Base-by-base conservation (phyloP, 2,113 vertebrate species). In the Ginglymostoma cirratum region DNA sequence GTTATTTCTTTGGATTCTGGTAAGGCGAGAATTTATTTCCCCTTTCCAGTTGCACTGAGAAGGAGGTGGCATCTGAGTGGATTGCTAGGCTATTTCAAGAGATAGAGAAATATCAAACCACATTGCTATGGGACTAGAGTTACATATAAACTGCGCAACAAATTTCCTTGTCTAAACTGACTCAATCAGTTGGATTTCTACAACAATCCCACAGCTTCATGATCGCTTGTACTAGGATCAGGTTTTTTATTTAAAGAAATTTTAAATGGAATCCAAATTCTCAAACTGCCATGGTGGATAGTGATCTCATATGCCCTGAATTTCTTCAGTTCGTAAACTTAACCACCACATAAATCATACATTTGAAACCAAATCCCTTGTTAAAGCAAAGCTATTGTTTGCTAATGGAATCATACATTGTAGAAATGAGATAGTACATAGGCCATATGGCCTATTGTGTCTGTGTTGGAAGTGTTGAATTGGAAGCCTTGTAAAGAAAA, bases 311-410 rank as follows among this genome's bases (percentile, higher is more conserved):
- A 61, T 93, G 67, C 89, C n/a, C 55, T 66, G 34, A n/a, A 93
- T 66, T 66, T 38, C 55, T 61, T 38, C 38, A 38, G 19, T 93
- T 65, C 61, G 38, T n/a, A 23, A 66, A 66, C 34, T 38, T 38
- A 38, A 66, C n/a, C 34, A 55, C 61, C 65, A 38, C 45, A 61
- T 55, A 34, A 92, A 65, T 55, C 15, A 14, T 65, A n/a, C 87
- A 65, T 19, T 95, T 95, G 30, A 95, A 95, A 95, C 69, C n/a
- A 93, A 65, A 67, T 93, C 89, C 61, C 61, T 66, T 45, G 38
- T 19, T 93, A 66, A 93, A 93, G n/a, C 61, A 66, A 66, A 38
- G 61, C 89, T 93, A 65, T 93, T 93, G 65, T n/a, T 93, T 93
- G 61, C 61, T 93, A 61, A 93, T 93, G 89, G 89, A 92, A 66